Base-by-base conservation (phyloP, 2,888 invertebrate species). In the Nebria brevicollis region DNA sequence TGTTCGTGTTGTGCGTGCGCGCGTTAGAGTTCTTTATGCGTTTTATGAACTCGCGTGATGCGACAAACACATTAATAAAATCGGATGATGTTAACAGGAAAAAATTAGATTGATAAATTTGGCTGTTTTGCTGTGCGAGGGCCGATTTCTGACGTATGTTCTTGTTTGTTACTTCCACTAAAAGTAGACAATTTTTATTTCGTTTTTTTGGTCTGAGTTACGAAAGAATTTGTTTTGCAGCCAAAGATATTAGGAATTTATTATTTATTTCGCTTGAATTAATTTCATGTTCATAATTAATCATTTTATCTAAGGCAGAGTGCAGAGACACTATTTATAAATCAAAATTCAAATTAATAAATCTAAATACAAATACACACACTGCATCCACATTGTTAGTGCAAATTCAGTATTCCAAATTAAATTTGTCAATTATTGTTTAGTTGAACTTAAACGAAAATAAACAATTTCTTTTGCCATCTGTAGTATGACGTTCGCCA, bases 41-140 rank as follows among this genome's bases (percentile, higher is more conserved):
- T 54, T 54, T 54, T 54, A 54, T 54, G 54, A 54, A 54, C 54
- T 54, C 54, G 54, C 54, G 54, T 54, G 54, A 54, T 54, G 54
- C 54, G 54, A 54, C 54, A 54, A 54, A 54, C 54, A 54, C 54
- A 54, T 54, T 54, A 54, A 54, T 54, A 54, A 54, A 54, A 54
- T 54, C 54, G 54, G 54, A 54, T 54, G 54, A 54, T 54, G 54
- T 54, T 54, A 54, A 54, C 54, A 54, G 54, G 54, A 54, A 54
- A 54, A 54, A 54, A 54, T 54, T 54, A 54, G 54, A 54, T 54
- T 54, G 54, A 54, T 54, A 54, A 54, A 54, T 54, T 54, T 54
- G 54, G 54, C 54, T 54, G 54, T 54, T 34, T 54, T 54, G 54
- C 54, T 54, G 7, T 8, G 13, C 54, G 54, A 54, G 54, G 54